Conservation (phyloP, 2,113 vertebrate species). For the Himantopus leucocephalus region DNA sequence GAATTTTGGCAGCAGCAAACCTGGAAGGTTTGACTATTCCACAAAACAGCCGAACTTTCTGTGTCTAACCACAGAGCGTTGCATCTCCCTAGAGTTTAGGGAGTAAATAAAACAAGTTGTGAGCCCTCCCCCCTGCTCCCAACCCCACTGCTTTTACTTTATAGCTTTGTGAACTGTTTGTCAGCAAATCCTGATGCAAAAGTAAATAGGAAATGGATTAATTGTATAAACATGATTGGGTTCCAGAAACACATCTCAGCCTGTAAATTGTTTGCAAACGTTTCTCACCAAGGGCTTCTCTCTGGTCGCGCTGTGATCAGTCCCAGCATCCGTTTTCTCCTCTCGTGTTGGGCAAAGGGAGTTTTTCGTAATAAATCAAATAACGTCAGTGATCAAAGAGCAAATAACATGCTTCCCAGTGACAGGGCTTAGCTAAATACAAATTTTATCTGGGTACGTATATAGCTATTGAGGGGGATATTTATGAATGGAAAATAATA, state of each 20-base stretch:
- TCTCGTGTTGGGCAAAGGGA: not conserved
- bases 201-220: slow-evolving; percentile 9
- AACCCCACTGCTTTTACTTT: not conserved
- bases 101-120: not conserved
- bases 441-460: not conserved
- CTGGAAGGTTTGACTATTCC: not conserved
- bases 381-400: not conserved
- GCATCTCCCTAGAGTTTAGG: not conserved
- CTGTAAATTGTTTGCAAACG: not conserved
- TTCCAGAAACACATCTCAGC: slow-evolving; percentile 2
- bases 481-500: slow-evolving; percentile 47
- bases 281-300: not conserved
- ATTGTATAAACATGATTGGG: not conserved
- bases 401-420: not conserved
- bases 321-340: not conserved
- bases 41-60: not conserved
- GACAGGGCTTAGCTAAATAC: slow-evolving; percentile 58
- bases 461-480: slow-evolving; percentile 46
- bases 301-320: not conserved
- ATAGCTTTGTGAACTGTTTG: not conserved
- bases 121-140: not conserved
- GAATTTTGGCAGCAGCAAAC: not conserved
- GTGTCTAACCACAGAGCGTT: not conserved
- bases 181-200: not conserved
- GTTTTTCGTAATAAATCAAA: not conserved